Evolutionary conservation across 2,888 invertebrate genomes (phyloP).

Genomic region (Idaea biselata): DNA sequence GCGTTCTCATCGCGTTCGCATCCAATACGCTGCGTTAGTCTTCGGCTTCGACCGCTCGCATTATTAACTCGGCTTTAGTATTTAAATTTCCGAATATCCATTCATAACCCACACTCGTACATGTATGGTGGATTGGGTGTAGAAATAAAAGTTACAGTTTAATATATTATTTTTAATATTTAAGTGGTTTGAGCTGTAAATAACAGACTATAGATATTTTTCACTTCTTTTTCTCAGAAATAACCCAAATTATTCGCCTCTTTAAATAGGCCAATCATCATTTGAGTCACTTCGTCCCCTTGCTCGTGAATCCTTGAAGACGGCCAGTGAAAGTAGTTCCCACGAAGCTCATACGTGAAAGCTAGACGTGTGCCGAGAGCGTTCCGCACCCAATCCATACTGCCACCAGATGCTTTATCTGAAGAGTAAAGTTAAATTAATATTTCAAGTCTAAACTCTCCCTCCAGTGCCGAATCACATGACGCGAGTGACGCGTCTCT

Average conservation of each 20-base stretch:
- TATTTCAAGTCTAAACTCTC: too few species aligned
- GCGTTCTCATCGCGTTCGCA: too few species aligned
- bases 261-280: slow-evolving; percentile 75
- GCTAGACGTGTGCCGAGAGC: slow-evolving; percentile 76
- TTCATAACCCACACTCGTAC: too few species aligned
- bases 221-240: slow-evolving; percentile 33
- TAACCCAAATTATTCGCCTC: slow-evolving; percentile 73
- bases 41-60: too few species aligned
- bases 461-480: too few species aligned
- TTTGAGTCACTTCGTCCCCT: slow-evolving; percentile 83
- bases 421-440: slow-evolving; percentile 5
- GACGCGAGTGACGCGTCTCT: too few species aligned
- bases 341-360: slow-evolving; percentile 85
- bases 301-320: slow-evolving; percentile 83
- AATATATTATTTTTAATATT: too few species aligned
- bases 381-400: slow-evolving; percentile 84
- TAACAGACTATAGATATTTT: neutral
- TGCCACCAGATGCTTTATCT: slow-evolving; percentile 80
- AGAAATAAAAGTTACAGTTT: too few species aligned
- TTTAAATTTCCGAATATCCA: too few species aligned
- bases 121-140: too few species aligned
- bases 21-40: too few species aligned
- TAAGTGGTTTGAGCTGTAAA: neutral
- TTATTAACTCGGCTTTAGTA: too few species aligned
- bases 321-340: slow-evolving; percentile 85